A percentile compares a stretch with the other conserved stretches of the same genome.
Conservation (phyloP, 2,888 invertebrate genomes). For the Drosophila greeni region DNA sequence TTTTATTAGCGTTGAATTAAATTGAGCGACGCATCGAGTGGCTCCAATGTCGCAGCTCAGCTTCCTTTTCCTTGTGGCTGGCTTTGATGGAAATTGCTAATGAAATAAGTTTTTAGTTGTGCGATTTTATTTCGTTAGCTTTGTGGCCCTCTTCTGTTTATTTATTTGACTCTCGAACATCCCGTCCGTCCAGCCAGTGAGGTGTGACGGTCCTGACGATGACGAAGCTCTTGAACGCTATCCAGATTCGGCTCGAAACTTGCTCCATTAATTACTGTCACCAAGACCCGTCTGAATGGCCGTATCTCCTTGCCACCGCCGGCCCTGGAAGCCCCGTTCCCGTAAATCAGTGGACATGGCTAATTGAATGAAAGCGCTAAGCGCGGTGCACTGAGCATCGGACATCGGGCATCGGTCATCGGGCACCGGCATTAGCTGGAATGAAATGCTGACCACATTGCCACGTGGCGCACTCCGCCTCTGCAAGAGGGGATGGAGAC, state of each 20-base stretch:
- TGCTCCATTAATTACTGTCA: slow-evolving; percentile 57
- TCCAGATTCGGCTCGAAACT: slow-evolving; percentile 38
- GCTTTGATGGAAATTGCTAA: slow-evolving; percentile 69
- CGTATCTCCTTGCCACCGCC: slow-evolving; percentile 5
- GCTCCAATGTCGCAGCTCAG: slow-evolving; percentile 8
- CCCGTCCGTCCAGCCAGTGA: slow-evolving; percentile 28
- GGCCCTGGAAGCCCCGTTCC: neutral
- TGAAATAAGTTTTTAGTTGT: slow-evolving; percentile 70
- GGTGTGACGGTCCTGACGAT: slow-evolving; percentile 43
- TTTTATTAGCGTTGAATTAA: slow-evolving; percentile 73
- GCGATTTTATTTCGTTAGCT: slow-evolving; percentile 49
- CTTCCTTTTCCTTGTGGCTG: slow-evolving; percentile 32
- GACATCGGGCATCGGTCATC: neutral
- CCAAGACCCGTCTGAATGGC: slow-evolving; percentile 27
- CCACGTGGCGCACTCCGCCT: slow-evolving; percentile 23
- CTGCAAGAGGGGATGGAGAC: neutral
- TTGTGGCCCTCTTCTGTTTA: slow-evolving; percentile 31
- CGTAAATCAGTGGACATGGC: slow-evolving; percentile 43
- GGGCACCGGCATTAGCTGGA: slow-evolving; percentile 12
- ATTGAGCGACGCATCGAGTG: slow-evolving; percentile 60
- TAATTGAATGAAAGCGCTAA: slow-evolving; percentile 55
- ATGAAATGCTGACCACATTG: slow-evolving; percentile 33
- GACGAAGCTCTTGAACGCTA: slow-evolving; percentile 33
- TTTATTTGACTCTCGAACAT: slow-evolving; percentile 41
- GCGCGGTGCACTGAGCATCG: slow-evolving; percentile 12